A percentile compares a stretch with the other conserved stretches of the same genome.
Conservation (phyloP, 2,888 invertebrate species). For the Minunthozetes semirufus region DNA sequence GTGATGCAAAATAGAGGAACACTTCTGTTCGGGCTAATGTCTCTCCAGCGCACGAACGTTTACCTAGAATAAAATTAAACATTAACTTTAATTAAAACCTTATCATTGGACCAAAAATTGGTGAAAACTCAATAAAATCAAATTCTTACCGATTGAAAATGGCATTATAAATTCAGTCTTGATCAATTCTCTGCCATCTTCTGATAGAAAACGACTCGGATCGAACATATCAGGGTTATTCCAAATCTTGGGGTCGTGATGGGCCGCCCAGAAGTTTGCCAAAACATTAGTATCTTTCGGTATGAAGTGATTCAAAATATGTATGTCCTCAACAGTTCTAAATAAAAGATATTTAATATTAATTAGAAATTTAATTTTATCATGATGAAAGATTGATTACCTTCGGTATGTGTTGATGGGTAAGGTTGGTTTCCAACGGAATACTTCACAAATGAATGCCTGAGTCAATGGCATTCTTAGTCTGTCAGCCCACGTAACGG, state of each 20-base stretch:
- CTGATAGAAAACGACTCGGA: slow-evolving; percentile 41
- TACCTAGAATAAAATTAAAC: slow-evolving; percentile 28
- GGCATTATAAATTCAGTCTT: slow-evolving; percentile 41
- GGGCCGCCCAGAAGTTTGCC: slow-evolving; percentile 41
- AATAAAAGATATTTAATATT: no score
- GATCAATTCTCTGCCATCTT: slow-evolving; percentile 38
- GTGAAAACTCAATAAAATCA: no score
- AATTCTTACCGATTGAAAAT: slow-evolving; percentile 39
- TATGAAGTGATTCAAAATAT: slow-evolving; percentile 39
- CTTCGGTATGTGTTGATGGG: slow-evolving; percentile 41
- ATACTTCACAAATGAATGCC: slow-evolving; percentile 66
- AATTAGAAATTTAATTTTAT: no score
- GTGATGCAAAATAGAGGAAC: no score
- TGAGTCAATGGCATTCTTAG: slow-evolving; percentile 45
- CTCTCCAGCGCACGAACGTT: slow-evolving; percentile 39
- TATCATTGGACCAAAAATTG: neutral
- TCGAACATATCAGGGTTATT: slow-evolving; percentile 40
- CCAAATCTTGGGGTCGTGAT: slow-evolving; percentile 41
- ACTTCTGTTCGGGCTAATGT: no score
- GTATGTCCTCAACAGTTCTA: slow-evolving; percentile 39
- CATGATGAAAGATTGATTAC: no score
- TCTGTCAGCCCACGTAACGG: slow-evolving; percentile 52
- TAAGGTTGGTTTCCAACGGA: slow-evolving; percentile 60
- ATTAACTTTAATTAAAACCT: neutral
- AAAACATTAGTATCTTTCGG: slow-evolving; percentile 41